phyloP scores from a whole-genome alignment of 2,797 vertebrate genomes.

The Premnoplex brunnescens region DNA sequence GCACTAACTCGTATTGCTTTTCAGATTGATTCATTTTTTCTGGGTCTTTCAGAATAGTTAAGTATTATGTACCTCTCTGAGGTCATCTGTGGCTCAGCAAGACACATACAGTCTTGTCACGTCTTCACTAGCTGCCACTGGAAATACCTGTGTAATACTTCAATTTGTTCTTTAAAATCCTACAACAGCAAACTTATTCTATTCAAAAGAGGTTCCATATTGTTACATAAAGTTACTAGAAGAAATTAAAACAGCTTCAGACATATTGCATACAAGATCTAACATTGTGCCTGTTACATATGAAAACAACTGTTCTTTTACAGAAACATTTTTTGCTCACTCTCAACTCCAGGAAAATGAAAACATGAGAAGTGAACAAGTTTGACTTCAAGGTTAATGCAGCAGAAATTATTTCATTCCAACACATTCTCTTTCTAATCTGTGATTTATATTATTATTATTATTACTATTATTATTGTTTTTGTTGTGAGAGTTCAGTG shows the following conservation, averaged over 20 bases:
- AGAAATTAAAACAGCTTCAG: background rate
- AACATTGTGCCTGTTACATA: background rate
- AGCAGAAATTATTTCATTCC: slow-evolving; percentile 4
- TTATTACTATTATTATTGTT: background rate
- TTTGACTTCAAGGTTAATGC: slow-evolving; percentile 40
- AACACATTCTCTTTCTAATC: background rate
- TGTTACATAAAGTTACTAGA: background rate
- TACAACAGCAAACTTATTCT: background rate
- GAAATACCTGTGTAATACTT: background rate
- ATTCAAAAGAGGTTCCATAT: background rate
- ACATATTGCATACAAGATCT: background rate
- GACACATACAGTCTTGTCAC: accelerated
- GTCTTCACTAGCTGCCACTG: background rate
- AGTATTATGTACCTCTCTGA: background rate
- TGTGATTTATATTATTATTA: background rate
- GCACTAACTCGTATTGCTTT: background rate
- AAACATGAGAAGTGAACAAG: slow-evolving; percentile 6
- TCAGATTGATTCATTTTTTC: background rate
- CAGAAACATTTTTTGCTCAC: background rate
- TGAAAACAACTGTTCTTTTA: background rate
- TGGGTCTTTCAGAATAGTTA: background rate
- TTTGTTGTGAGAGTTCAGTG: background rate
- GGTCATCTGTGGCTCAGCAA: background rate
- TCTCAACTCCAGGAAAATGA: slow-evolving; percentile 17
- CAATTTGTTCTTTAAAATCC: background rate